Evolutionary conservation across 1,140 invertebrate species (phyloP).

Genomic region (Arctopsyche grandis): DNA sequence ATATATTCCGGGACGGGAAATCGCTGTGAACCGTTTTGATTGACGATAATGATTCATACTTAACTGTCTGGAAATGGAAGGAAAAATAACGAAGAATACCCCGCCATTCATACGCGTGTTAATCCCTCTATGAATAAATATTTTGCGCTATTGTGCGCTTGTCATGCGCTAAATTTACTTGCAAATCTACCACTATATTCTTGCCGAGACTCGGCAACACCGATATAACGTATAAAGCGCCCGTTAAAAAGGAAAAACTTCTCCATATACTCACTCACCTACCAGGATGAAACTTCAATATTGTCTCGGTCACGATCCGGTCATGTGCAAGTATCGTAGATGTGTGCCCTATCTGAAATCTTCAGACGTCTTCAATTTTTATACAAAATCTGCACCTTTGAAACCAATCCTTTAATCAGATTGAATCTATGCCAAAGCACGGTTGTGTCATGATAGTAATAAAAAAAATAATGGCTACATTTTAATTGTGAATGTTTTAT

Average conservation of each 20-base stretch:
- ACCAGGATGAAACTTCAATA: not conserved
- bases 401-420: not conserved
- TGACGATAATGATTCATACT: slow-evolving; percentile 44
- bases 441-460: no score
- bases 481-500: no score
- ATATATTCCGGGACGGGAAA: slow-evolving; percentile 34
- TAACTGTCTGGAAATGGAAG: slow-evolving; percentile 35
- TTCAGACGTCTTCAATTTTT: no score
- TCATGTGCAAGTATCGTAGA: no score
- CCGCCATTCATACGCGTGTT: slow-evolving; percentile 21
- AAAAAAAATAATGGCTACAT: no score
- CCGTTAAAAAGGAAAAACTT: no score
- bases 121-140: slow-evolving; percentile 31
- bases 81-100: slow-evolving; percentile 24
- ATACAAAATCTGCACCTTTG: no score
- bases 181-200: not conserved
- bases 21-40: slow-evolving; percentile 41
- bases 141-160: slow-evolving; percentile 23
- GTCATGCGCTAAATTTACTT: slow-evolving; percentile 29
- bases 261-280: no score
- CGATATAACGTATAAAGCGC: slow-evolving; percentile 4
- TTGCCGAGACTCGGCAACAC: not conserved
- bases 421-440: no score
- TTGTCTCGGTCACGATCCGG: slow-evolving; percentile 3
- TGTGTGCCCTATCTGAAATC: slow-evolving; percentile 15